Percentiles rank a stretch among this genome's conserved stretches.
Conservation (phyloP, 1,140 invertebrate genomes). For the Mercenaria mercenaria region DNA sequence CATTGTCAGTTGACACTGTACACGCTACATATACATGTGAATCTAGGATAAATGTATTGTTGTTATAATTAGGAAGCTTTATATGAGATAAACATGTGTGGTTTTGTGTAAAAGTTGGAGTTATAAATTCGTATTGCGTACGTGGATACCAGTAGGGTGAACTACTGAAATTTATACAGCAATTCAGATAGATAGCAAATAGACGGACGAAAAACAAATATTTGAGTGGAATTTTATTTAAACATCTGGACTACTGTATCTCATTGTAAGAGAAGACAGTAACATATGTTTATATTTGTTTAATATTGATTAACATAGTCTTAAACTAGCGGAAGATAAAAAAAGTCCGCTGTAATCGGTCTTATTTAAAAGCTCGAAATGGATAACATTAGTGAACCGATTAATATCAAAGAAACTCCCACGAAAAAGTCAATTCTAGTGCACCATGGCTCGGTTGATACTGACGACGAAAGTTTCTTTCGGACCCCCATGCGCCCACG, state of each 20-base stretch:
- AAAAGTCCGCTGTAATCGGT: neutral
- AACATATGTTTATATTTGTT: neutral
- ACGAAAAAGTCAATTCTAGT: slow-evolving; percentile 29
- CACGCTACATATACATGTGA: neutral
- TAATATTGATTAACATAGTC: neutral
- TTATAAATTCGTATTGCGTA: neutral
- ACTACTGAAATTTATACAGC: neutral
- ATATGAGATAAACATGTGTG: neutral
- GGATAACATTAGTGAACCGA: neutral
- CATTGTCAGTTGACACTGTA: neutral
- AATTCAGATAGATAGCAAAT: neutral
- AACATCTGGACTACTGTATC: neutral
- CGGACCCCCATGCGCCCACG: slow-evolving; percentile 21
- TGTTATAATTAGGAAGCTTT: neutral
- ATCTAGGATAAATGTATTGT: too few species aligned
- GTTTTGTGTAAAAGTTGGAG: neutral
- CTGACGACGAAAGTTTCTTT: slow-evolving; percentile 47
- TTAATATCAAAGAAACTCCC: neutral
- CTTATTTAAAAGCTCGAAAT: neutral
- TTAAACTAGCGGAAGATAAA: neutral
- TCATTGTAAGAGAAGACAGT: neutral
- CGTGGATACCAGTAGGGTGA: neutral
- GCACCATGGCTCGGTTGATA: neutral
- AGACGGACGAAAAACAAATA: slow-evolving; percentile 11
- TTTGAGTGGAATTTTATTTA: neutral